A percentile compares a stretch with the other conserved stretches of the same genome.
Conservation (phyloP, 2,113 vertebrate genomes). For the Nothoprocta pentlandii region DNA sequence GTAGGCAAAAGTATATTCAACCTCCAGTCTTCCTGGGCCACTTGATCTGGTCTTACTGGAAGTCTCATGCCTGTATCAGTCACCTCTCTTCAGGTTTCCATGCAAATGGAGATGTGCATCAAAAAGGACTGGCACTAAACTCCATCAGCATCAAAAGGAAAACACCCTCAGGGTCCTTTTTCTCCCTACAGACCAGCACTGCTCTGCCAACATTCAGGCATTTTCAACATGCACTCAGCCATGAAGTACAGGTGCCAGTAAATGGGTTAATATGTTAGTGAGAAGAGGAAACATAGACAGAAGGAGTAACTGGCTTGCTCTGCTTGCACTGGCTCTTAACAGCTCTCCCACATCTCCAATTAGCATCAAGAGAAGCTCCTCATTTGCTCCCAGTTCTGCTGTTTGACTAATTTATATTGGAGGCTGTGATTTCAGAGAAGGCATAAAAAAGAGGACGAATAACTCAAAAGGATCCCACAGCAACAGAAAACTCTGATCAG, state of each 20-base stretch:
- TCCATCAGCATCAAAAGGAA: neutral
- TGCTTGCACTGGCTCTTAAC: neutral
- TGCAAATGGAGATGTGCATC: neutral
- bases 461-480: conserved; percentile 16
- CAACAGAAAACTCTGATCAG: neutral
- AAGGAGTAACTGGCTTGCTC: neutral
- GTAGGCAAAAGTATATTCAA: neutral
- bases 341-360: neutral
- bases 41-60: neutral
- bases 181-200: neutral
- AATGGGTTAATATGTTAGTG: neutral
- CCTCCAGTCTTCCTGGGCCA: neutral
- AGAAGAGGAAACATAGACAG: neutral
- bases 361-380: neutral
- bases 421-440: neutral
- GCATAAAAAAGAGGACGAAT: neutral
- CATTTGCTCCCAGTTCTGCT: neutral
- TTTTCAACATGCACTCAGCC: neutral
- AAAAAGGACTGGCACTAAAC: neutral
- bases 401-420: neutral
- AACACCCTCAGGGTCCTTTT: rapidly evolving
- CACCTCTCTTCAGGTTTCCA: neutral
- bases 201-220: neutral
- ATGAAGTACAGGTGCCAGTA: neutral
- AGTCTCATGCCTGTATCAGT: neutral